Evolutionary conservation across 2,888 invertebrate genomes (phyloP).

Genomic region (Stegophylla sp.): DNA sequence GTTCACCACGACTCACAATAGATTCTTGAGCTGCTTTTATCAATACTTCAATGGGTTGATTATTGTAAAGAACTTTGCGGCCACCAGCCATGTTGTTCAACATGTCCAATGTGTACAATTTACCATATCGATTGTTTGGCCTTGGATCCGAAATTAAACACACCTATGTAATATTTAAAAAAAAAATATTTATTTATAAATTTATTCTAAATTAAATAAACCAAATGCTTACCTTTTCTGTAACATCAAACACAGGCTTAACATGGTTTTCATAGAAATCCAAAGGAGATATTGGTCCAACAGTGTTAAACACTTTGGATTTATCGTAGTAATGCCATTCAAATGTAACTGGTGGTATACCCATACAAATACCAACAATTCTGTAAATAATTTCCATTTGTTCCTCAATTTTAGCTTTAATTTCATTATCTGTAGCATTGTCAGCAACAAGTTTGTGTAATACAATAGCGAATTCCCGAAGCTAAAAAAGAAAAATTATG

Average conservation of each 20-base stretch:
- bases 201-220: background rate
- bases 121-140: slow-evolving; percentile 77
- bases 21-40: slow-evolving; percentile 78
- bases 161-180: slow-evolving; percentile 68
- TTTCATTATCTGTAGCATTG: slow-evolving; percentile 71
- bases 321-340: slow-evolving; percentile 88
- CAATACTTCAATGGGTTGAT: slow-evolving; percentile 81
- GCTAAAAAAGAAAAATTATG: slow-evolving; percentile 66
- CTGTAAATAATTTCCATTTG: slow-evolving; percentile 81
- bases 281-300: slow-evolving; percentile 79
- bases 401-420: slow-evolving; percentile 71
- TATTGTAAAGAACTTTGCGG: slow-evolving; percentile 80
- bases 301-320: slow-evolving; percentile 74
- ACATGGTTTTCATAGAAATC: slow-evolving; percentile 83
- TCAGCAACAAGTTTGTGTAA: slow-evolving; percentile 72
- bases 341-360: slow-evolving; percentile 80
- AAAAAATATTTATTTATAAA: background rate
- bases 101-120: slow-evolving; percentile 84
- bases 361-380: slow-evolving; percentile 83
- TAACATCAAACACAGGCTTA: slow-evolving; percentile 79
- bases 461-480: slow-evolving; percentile 81
- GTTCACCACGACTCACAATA: slow-evolving; percentile 76
- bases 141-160: slow-evolving; percentile 88
- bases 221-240: slow-evolving; percentile 74
- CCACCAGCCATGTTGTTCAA: slow-evolving; percentile 89